These are phyloP conservation scores for Pimpla rufipes DNA, from an alignment of 2,888 invertebrate species.

Conservation along the genomic window DNA sequence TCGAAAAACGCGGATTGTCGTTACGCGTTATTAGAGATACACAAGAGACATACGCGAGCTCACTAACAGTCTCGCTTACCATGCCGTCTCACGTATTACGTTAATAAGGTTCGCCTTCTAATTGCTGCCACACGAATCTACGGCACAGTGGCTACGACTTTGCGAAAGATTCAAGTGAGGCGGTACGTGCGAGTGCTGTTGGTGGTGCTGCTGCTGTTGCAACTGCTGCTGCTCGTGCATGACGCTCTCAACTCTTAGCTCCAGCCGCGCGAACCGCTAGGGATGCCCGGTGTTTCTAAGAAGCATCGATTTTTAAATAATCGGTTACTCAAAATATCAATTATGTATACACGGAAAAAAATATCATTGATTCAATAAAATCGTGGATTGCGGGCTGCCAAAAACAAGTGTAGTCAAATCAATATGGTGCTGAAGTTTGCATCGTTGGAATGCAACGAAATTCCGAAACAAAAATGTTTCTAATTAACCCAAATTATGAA, in stretches of 20 bases:
- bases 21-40: background rate
- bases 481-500: too few species aligned
- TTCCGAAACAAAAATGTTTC: too few species aligned
- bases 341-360: too few species aligned
- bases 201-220: background rate
- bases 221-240: slow-evolving; percentile 7
- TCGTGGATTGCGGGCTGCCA: too few species aligned
- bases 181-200: slow-evolving; percentile 57
- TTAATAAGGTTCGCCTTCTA: slow-evolving; percentile 69
- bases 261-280: slow-evolving; percentile 5
- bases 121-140: background rate
- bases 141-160: background rate
- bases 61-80: slow-evolving; percentile 64
- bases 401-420: background rate
- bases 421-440: background rate
- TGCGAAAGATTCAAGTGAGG: slow-evolving; percentile 29
- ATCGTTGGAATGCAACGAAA: too few species aligned
- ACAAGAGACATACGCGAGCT: background rate
- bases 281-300: too few species aligned
- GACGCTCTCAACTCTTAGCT: background rate
- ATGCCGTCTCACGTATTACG: slow-evolving; percentile 70
- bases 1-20: slow-evolving; percentile 5
- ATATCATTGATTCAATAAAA: too few species aligned
- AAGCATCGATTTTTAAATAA: background rate
- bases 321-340: background rate